These are phyloP conservation scores for Tricholaema leucomelas DNA, from an alignment of 2,113 vertebrate genomes.

Conservation along the genomic window DNA sequence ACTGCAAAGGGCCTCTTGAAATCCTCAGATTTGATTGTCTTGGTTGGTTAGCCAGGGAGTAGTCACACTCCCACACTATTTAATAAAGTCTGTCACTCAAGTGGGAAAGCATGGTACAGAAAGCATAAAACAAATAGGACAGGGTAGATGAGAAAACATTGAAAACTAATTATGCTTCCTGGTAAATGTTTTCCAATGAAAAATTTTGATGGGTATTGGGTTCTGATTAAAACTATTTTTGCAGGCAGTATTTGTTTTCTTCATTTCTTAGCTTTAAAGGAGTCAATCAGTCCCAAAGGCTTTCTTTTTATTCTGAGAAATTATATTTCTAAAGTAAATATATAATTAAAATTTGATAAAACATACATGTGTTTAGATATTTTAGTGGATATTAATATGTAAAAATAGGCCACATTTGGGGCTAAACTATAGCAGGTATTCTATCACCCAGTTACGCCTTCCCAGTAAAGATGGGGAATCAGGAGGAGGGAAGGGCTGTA, in stretches of 20 bases:
- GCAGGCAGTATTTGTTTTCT: background rate
- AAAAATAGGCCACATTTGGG: background rate
- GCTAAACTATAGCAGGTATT: too few species aligned
- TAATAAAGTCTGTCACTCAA: constrained; percentile 12
- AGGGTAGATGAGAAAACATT: background rate
- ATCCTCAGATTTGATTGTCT: background rate
- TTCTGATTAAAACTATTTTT: constrained; percentile 45
- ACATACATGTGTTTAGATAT: background rate
- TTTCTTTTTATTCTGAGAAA: background rate
- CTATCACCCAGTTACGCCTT: too few species aligned
- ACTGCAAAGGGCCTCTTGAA: background rate
- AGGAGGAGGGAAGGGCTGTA: too few species aligned
- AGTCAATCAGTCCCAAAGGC: background rate
- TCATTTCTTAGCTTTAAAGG: background rate
- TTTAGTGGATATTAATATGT: background rate
- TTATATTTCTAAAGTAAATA: background rate
- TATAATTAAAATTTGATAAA: background rate
- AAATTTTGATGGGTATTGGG: background rate
- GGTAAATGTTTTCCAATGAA: background rate
- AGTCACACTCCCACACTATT: background rate
- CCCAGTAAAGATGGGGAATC: too few species aligned
- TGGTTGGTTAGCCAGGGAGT: background rate
- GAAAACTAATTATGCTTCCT: background rate
- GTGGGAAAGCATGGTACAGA: background rate
- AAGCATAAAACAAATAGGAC: background rate